Evolutionary conservation across 2,888 invertebrate species (phyloP), one percentile per base, ranked within the genome.

Genomic region (Kryphioiulus occultus): DNA sequence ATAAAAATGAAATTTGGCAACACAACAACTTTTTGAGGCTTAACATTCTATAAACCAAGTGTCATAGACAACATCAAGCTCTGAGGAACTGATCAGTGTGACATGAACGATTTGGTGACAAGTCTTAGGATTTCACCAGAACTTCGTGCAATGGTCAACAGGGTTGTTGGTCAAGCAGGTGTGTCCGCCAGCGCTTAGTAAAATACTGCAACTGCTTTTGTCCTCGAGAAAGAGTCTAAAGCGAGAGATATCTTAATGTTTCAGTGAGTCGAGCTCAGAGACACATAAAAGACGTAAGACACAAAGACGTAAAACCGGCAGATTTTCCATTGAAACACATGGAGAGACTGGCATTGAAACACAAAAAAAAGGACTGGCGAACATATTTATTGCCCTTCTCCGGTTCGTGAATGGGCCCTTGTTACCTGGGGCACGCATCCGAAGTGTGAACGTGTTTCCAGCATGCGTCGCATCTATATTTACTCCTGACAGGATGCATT

Each of bases 181-280:
- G 53, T 59, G 53, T n/a, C 53, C n/a, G 9, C n/a, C 53, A 59
- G 7, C 5, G 9, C n/a, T 5, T 5, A 59, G 53, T 59, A 59
- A 59, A 59, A 59, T 59, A 59, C 53, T 59, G 53, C 19, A 59
- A 59, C n/a, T 19, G 53, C n/a, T 59, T 59, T 59, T 59, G 53
- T 59, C 53, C n/a, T 59, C n/a, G n/a, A 59, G 53, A 59, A 3
- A 59, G 53, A 59, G n/a, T n/a, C n/a, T n/a, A n/a, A n/a, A n/a
- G n/a, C n/a, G n/a, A n/a, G n/a, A n/a, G n/a, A n/a, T n/a, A n/a
- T 59, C 53, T 59, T 59, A 59, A 59, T 59, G 53, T 59, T 59
- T 59, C n/a, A 19, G 19, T n/a, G 5, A 59, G 47, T 47, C 15
- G 47, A 17, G 47, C 39, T 5, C 5, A 39, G 47, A 47, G 47